Percentiles rank a stretch among this genome's conserved stretches.
These are phyloP conservation scores for Drosophila willistoni DNA, from an alignment of 1,140 invertebrate species.

Conservation along the genomic window DNA sequence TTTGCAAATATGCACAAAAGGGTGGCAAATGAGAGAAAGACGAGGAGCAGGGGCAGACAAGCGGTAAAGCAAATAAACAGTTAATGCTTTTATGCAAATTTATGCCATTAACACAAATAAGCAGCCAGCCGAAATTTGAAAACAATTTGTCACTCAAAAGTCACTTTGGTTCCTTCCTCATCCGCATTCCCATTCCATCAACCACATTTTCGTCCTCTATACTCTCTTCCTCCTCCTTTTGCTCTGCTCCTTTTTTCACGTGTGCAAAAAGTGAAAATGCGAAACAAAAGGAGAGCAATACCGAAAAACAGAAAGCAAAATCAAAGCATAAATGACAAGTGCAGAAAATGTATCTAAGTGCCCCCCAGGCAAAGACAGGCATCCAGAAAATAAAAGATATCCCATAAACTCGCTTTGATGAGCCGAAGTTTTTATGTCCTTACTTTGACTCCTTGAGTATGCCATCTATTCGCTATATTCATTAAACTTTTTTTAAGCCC, in stretches of 20 bases:
- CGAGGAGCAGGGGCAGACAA: conserved; percentile 34
- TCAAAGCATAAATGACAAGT: conserved; percentile 72
- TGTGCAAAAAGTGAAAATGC: conserved; percentile 40
- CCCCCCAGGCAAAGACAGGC: background rate
- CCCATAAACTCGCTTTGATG: conserved; percentile 16
- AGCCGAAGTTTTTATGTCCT: conserved; percentile 9
- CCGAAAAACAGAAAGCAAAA: conserved; percentile 41
- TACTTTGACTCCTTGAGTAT: conserved; percentile 10
- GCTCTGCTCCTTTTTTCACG: conserved; percentile 26
- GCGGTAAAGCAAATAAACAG: conserved; percentile 79
- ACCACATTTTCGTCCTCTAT: too few relatives aligned
- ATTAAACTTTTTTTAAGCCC: too few relatives aligned
- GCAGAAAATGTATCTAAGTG: conserved; percentile 39
- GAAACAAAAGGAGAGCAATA: conserved; percentile 32
- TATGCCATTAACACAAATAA: conserved; percentile 82
- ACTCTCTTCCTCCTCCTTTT: conserved; percentile 20
- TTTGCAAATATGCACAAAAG: conserved; percentile 74
- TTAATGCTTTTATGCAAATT: conserved; percentile 82
- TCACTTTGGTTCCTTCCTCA: conserved; percentile 60
- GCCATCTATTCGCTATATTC: background rate
- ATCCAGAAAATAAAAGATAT: conserved; percentile 10
- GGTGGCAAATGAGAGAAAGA: conserved; percentile 33
- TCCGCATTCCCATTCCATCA: conserved; percentile 8
- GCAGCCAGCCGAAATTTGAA: conserved; percentile 73
- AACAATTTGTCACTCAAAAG: conserved; percentile 82